Evolutionary conservation across 2,797 vertebrate genomes (phyloP).

Genomic region (Selene dorsalis): DNA sequence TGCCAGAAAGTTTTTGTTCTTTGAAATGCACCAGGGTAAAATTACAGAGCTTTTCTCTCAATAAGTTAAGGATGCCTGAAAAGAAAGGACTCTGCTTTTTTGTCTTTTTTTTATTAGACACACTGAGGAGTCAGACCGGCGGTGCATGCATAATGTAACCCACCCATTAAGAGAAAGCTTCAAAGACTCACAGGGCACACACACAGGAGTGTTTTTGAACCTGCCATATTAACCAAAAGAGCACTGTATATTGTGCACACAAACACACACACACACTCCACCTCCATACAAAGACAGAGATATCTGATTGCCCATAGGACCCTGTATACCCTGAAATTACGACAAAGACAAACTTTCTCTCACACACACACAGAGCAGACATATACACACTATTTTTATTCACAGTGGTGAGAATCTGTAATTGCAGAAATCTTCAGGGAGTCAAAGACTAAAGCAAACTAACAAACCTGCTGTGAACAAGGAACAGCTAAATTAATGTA

Average conservation of each 20-base stretch:
- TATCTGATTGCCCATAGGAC: slow-evolving; percentile 2
- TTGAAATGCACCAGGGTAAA: slow-evolving; percentile 56
- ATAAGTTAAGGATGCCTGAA: slow-evolving; percentile 17
- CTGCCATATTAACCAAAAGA: slow-evolving; percentile 39
- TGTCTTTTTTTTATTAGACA: slow-evolving; percentile 15
- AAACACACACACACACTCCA: neutral
- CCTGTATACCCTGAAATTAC: slow-evolving; percentile 20
- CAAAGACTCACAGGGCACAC: slow-evolving; percentile 50
- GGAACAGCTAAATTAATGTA: slow-evolving; percentile 57
- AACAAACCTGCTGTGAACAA: slow-evolving; percentile 56
- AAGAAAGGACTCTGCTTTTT: slow-evolving; percentile 20
- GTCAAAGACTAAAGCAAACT: slow-evolving; percentile 57
- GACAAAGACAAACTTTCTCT: neutral
- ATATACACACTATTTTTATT: slow-evolving; percentile 19
- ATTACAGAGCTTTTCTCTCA: slow-evolving; percentile 42
- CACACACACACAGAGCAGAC: neutral
- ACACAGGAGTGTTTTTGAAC: slow-evolving; percentile 50
- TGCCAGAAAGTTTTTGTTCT: slow-evolving; percentile 33
- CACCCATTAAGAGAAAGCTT: slow-evolving; percentile 58
- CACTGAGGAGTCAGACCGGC: slow-evolving; percentile 35
- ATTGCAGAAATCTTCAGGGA: slow-evolving; percentile 59
- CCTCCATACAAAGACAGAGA: neutral
- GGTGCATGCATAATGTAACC: slow-evolving; percentile 56
- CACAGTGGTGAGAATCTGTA: slow-evolving; percentile 46
- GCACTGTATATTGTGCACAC: slow-evolving; percentile 3